These are phyloP conservation scores for Blastobasis lacticolella DNA, from an alignment of 2,888 invertebrate species.

Conservation along the genomic window DNA sequence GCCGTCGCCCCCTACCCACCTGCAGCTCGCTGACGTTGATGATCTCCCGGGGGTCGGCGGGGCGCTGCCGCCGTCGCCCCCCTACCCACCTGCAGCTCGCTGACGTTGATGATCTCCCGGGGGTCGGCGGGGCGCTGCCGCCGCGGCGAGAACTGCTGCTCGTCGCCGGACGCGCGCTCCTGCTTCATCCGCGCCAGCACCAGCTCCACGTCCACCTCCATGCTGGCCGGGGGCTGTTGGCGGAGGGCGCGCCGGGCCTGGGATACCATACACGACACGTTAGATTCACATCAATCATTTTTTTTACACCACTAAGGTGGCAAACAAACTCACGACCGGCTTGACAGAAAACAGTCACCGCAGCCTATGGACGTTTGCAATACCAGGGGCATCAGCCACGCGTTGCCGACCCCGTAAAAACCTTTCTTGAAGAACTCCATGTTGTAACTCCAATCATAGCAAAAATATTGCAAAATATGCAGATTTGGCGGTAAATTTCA, in stretches of 20 bases:
- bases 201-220: background rate
- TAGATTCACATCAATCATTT: no score
- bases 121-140: background rate
- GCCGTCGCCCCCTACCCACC: slow-evolving; percentile 65
- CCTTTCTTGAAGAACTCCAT: no score
- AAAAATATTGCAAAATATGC: no score
- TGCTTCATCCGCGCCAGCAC: background rate
- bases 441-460: no score
- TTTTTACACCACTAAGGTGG: no score
- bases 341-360: no score
- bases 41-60: slow-evolving; percentile 41
- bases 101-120: background rate
- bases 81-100: background rate
- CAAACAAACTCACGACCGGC: no score
- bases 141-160: background rate
- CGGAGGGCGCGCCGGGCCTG: background rate
- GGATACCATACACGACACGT: background rate
- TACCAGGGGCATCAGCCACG: no score
- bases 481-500: no score
- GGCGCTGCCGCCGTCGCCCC: background rate
- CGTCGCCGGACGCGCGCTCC: background rate
- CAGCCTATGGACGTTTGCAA: no score
- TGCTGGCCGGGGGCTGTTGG: background rate
- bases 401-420: no score
- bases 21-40: slow-evolving; percentile 60